Evolutionary conservation across 2,113 vertebrate species (phyloP).

Genomic region (Notothenia rossii): DNA sequence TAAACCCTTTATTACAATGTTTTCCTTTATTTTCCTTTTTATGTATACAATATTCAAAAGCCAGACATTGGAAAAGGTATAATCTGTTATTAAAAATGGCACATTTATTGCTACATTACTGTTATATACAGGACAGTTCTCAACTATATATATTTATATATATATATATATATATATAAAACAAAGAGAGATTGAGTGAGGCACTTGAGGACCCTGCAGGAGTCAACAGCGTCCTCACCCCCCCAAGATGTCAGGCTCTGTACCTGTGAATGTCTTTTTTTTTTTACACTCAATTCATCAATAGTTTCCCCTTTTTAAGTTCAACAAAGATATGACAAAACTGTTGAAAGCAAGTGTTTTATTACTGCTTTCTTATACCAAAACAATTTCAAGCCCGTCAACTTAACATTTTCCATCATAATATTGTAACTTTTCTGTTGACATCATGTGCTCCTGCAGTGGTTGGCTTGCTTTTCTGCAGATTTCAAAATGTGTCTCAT

Average conservation of each 20-base stretch:
- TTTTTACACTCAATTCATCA: slow-evolving; percentile 38
- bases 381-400: slow-evolving; percentile 59
- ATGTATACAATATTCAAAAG: slow-evolving; percentile 90
- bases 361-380: slow-evolving; percentile 50
- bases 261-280: slow-evolving; percentile 60
- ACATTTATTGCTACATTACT: slow-evolving; percentile 98
- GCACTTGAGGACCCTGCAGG: slow-evolving; percentile 76
- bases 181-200: slow-evolving; percentile 72
- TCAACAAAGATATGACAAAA: slow-evolving; percentile 67
- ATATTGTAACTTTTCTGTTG: slow-evolving; percentile 37
- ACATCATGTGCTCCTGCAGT: slow-evolving; percentile 50
- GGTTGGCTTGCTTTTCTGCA: slow-evolving; percentile 29
- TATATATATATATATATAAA: slow-evolving; percentile 53
- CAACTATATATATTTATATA: slow-evolving; percentile 88
- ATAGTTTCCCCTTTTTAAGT: slow-evolving; percentile 48
- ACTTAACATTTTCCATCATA: slow-evolving; percentile 56
- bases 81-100: slow-evolving; percentile 93
- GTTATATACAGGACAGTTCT: slow-evolving; percentile 95
- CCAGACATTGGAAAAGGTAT: slow-evolving; percentile 87
- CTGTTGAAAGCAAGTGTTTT: slow-evolving; percentile 58
- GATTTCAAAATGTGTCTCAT: slow-evolving; percentile 28
- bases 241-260: slow-evolving; percentile 72
- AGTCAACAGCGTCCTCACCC: slow-evolving; percentile 70
- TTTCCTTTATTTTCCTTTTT: slow-evolving; percentile 85
- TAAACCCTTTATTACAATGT: slow-evolving; percentile 84